A percentile compares a stretch with the other conserved stretches of the same genome.
Conservation (phyloP, 2,888 invertebrate genomes). For the Geotrupes spiniger region DNA sequence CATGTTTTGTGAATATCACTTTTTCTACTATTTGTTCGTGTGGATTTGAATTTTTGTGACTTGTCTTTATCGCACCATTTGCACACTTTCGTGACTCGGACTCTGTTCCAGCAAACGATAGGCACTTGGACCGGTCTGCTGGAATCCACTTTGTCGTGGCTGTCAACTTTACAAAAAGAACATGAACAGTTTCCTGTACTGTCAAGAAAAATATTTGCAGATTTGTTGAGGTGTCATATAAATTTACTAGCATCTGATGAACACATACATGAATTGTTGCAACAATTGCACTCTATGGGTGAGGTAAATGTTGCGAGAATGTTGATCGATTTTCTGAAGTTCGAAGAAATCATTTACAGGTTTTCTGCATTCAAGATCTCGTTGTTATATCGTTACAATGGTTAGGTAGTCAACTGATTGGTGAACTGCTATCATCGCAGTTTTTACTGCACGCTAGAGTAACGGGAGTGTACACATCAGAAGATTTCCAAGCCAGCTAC, state of each 20-base stretch:
- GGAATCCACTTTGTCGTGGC: constrained; percentile 55
- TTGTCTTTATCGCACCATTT: not conserved
- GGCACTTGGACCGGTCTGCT: constrained; percentile 58
- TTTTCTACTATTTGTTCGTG: not conserved
- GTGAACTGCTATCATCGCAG: constrained; percentile 61
- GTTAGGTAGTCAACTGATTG: constrained; percentile 66
- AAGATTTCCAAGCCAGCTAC: constrained; percentile 70
- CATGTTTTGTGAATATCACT: constrained; percentile 22
- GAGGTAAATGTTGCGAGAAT: constrained; percentile 50
- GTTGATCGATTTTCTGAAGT: not conserved
- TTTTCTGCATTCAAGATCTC: constrained; percentile 55
- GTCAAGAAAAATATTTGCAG: constrained; percentile 58
- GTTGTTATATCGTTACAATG: constrained; percentile 66
- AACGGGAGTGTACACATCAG: constrained; percentile 68
- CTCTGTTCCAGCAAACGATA: constrained; percentile 41
- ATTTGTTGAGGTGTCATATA: constrained; percentile 56
- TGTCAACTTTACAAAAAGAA: constrained; percentile 54
- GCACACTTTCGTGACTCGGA: not conserved
- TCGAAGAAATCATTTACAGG: constrained; percentile 29
- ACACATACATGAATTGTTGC: constrained; percentile 60
- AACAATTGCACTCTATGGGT: constrained; percentile 63
- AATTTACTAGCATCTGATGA: constrained; percentile 65
- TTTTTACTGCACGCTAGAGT: constrained; percentile 55
- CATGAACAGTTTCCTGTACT: constrained; percentile 61
- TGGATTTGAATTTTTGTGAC: no score